A percentile compares a stretch with the other conserved stretches of the same genome.
These are phyloP conservation scores for Protophormia terraenovae DNA, from an alignment of 2,888 invertebrate species.

Conservation along the genomic window DNA sequence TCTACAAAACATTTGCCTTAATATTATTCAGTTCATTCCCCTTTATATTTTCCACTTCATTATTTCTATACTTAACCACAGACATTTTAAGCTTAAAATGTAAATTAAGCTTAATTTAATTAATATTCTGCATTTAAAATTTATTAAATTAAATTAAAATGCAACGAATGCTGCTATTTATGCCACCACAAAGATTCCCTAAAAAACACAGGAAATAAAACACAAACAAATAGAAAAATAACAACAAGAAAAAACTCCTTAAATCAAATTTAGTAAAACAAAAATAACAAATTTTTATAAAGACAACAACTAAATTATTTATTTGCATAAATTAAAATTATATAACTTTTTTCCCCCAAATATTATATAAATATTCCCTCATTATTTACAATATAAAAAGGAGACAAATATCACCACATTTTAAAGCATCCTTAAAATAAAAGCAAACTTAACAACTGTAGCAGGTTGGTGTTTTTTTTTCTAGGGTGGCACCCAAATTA, in stretches of 20 bases:
- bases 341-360: conserved; percentile 8
- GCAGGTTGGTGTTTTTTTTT: neutral
- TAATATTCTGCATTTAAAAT: conserved; percentile 51
- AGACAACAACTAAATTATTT: conserved; percentile 45
- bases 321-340: conserved; percentile 66
- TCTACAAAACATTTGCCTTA: neutral
- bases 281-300: conserved; percentile 53
- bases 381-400: conserved; percentile 6
- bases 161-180: conserved; percentile 33
- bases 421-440: neutral
- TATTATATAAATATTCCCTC: conserved; percentile 25
- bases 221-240: neutral
- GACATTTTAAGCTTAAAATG: conserved; percentile 38
- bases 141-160: conserved; percentile 46
- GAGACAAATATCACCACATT: conserved; percentile 10
- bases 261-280: conserved; percentile 49
- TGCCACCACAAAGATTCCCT: neutral
- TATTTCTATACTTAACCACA: conserved; percentile 6
- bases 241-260: conserved; percentile 32
- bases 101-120: conserved; percentile 52
- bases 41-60: conserved; percentile 18
- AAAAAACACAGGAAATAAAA: neutral
- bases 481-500: conserved; percentile 35
- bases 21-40: neutral
- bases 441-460: neutral